A percentile compares a stretch with the other conserved stretches of the same genome.
phyloP scores from a whole-genome alignment of 2,113 vertebrate genomes.

The Rafetus swinhoei region DNA sequence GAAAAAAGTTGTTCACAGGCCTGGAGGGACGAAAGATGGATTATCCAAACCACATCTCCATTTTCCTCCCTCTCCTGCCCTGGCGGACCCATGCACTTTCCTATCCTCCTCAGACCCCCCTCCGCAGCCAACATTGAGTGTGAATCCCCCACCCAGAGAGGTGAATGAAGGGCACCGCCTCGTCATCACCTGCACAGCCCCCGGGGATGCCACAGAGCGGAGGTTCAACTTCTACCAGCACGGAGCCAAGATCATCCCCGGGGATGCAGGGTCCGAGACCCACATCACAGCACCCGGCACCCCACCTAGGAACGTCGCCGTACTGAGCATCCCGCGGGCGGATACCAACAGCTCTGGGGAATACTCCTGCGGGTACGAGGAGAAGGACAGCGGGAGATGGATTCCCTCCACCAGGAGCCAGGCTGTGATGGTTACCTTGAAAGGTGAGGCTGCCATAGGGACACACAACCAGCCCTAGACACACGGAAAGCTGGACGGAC shows the following conservation, averaged over 20 bases:
- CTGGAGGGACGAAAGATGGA: too few species aligned
- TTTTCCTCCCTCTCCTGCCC: background rate
- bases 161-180: background rate
- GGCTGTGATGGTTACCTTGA: background rate
- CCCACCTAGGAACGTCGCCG: rapidly evolving
- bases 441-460: background rate
- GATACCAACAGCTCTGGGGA: background rate
- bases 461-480: background rate
- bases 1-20: too few species aligned
- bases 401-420: background rate
- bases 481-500: too few species aligned
- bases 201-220: background rate
- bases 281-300: background rate
- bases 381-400: background rate
- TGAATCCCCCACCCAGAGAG: background rate
- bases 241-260: background rate
- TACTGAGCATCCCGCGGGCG: background rate
- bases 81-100: background rate
- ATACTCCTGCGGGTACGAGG: background rate
- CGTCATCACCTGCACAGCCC: background rate
- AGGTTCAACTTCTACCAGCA: background rate
- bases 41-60: background rate
- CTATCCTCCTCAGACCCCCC: background rate
- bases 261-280: background rate
- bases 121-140: background rate